Conservation (phyloP, 2,888 invertebrate genomes). For the Drosophila robusta region DNA sequence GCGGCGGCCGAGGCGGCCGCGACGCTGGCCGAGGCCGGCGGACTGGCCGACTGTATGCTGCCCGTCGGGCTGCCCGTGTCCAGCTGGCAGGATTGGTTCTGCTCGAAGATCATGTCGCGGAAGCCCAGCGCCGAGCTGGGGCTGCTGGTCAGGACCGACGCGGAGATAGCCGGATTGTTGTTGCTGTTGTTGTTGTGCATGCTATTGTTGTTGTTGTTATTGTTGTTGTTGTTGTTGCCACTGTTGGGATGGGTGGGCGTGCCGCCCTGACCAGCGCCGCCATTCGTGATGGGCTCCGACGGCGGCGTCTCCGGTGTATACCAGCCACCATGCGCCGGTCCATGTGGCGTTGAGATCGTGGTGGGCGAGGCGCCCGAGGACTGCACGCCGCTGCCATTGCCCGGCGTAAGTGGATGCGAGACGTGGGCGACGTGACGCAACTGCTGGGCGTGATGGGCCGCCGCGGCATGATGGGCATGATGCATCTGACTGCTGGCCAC, state of each 20-base stretch:
- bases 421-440: constrained; percentile 77
- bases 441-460: constrained; percentile 81
- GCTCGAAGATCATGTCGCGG: constrained; percentile 85
- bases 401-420: constrained; percentile 76
- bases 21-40: constrained; percentile 79
- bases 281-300: constrained; percentile 80
- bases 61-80: constrained; percentile 85
- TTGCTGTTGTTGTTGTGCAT: constrained; percentile 56
- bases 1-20: constrained; percentile 76
- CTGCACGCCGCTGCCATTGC: constrained; percentile 70
- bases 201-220: constrained; percentile 58
- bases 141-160: constrained; percentile 71
- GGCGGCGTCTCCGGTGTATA: constrained; percentile 85
- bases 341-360: constrained; percentile 82
- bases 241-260: constrained; percentile 64
- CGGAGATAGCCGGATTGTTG: constrained; percentile 54
- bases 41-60: constrained; percentile 85
- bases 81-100: constrained; percentile 85
- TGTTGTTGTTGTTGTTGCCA: constrained; percentile 13
- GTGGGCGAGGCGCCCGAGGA: constrained; percentile 82
- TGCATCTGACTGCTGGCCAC: constrained; percentile 82
- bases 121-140: constrained; percentile 81
- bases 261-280: constrained; percentile 51
- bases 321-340: constrained; percentile 85
- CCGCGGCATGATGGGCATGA: constrained; percentile 83